These are phyloP conservation scores for Leucoraja ocellata DNA, from an alignment of 2,797 vertebrate species.

Conservation along the genomic window DNA sequence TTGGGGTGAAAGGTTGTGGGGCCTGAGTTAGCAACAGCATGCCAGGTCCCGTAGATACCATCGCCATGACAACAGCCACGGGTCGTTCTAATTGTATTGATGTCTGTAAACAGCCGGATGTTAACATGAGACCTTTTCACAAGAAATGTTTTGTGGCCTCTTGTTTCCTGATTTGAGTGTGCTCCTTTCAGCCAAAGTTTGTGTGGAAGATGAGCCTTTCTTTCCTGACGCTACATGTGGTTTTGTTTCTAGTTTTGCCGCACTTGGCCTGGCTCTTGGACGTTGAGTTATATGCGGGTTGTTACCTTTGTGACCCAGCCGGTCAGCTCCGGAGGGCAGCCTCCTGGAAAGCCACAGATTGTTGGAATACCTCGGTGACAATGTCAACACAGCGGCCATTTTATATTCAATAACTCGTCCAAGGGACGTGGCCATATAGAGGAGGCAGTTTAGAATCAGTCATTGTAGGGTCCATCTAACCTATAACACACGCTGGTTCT, in stretches of 20 bases:
- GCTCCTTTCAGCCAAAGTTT: background rate
- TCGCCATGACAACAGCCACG: conserved; percentile 3
- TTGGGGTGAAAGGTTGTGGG: too few species aligned
- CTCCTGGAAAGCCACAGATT: background rate
- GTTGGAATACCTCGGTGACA: background rate
- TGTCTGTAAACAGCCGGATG: conserved; percentile 26
- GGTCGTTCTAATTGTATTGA: background rate
- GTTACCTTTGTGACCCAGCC: background rate
- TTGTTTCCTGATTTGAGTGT: background rate
- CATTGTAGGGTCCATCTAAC: too few species aligned
- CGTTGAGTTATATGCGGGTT: background rate
- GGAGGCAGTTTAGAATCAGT: too few species aligned
- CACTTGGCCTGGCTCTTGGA: background rate
- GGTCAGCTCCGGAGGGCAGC: background rate
- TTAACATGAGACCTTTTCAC: background rate
- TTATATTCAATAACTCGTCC: too few species aligned
- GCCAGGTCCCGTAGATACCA: conserved; percentile 19
- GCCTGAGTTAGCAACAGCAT: background rate
- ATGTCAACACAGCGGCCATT: background rate
- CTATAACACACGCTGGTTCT: too few species aligned
- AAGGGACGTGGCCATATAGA: too few species aligned
- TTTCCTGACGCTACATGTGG: background rate
- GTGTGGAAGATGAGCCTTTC: background rate
- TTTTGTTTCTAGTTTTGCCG: background rate
- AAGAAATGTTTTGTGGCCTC: background rate